A percentile compares a stretch with the other conserved stretches of the same genome.
These are phyloP conservation scores for Dione juno DNA, from an alignment of 2,888 invertebrate genomes.

Conservation along the genomic window DNA sequence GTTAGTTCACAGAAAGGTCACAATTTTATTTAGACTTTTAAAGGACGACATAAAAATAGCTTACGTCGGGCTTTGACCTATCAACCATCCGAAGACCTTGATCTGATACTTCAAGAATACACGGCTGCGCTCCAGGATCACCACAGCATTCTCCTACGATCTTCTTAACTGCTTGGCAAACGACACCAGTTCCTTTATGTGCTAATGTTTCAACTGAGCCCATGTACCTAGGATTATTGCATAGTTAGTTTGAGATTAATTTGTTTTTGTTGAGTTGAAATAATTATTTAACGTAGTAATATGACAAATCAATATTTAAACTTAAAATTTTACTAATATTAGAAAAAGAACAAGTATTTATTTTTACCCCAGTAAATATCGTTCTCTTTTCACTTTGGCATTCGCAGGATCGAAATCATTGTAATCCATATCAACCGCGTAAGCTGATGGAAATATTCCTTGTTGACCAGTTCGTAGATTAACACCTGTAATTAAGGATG, in stretches of 20 bases:
- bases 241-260: neutral
- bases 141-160: slow-evolving; percentile 88
- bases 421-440: slow-evolving; percentile 98
- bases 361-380: slow-evolving; percentile 90
- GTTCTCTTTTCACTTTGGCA: slow-evolving; percentile 92
- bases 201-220: slow-evolving; percentile 98
- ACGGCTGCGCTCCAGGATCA: slow-evolving; percentile 90
- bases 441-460: slow-evolving; percentile 98
- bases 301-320: too few relatives aligned
- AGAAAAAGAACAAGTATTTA: neutral
- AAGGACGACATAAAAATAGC: slow-evolving; percentile 46
- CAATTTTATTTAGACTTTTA: too few relatives aligned
- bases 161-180: slow-evolving; percentile 95
- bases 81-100: slow-evolving; percentile 98
- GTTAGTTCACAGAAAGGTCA: too few relatives aligned
- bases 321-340: neutral
- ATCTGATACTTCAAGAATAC: slow-evolving; percentile 97
- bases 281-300: neutral
- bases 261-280: neutral
- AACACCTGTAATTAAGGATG: slow-evolving; percentile 85
- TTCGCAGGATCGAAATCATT: slow-evolving; percentile 96
- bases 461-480: slow-evolving; percentile 96
- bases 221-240: slow-evolving; percentile 85
- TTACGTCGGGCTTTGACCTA: slow-evolving; percentile 89
- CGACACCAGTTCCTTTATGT: slow-evolving; percentile 98